Percentiles rank a stretch among this genome's conserved stretches.
These are phyloP conservation scores for Laterallus jamaicensis DNA, from an alignment of 2,113 vertebrate species.

Conservation along the genomic window DNA sequence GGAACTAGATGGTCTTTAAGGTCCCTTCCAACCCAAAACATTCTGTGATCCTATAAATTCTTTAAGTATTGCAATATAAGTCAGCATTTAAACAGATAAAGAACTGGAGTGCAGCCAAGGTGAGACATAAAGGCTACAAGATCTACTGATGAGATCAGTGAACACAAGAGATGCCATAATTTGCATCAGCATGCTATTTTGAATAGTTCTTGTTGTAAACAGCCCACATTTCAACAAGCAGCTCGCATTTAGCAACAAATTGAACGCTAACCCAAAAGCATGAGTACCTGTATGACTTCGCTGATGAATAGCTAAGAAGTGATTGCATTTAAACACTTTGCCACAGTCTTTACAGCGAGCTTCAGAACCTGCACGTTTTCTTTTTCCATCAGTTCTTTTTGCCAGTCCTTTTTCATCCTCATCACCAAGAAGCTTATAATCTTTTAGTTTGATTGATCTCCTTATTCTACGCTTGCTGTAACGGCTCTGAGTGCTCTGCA, in stretches of 20 bases:
- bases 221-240: background rate
- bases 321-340: conserved; percentile 91
- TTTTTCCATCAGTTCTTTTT: conserved; percentile 79
- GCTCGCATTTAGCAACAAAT: background rate
- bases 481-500: conserved; percentile 70
- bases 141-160: background rate
- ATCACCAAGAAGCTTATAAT: conserved; percentile 85
- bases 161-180: accelerated
- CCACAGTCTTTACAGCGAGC: conserved; percentile 90
- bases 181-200: background rate
- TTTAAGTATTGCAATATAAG: background rate
- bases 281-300: conserved; percentile 91
- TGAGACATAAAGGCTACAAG: background rate
- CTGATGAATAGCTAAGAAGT: conserved; percentile 91
- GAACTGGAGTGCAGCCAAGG: background rate
- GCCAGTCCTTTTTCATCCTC: conserved; percentile 71
- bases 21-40: too few species aligned
- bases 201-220: background rate
- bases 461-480: conserved; percentile 86
- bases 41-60: background rate
- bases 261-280: background rate
- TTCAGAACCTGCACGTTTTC: conserved; percentile 80
- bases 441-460: conserved; percentile 85
- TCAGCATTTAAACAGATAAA: background rate
- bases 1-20: too few species aligned